Base-by-base conservation (phyloP, 1,140 invertebrate species). In the Aporrectodea caliginosa region DNA sequence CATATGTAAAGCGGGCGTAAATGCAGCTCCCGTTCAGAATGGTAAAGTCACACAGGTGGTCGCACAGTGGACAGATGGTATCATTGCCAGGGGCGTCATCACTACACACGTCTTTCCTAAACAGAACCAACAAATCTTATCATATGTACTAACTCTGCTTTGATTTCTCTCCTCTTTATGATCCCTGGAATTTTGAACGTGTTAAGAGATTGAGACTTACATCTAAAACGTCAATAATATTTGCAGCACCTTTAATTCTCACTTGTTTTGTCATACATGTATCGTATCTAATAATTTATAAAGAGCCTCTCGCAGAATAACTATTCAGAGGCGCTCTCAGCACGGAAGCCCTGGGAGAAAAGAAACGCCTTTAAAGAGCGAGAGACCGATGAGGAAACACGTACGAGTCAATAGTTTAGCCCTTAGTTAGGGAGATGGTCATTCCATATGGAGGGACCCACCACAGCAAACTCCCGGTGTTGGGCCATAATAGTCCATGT, bases 1-100 rank as follows among this genome's bases (percentile, higher is more conserved):
- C 89, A 85, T 98, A 98, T 0, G 96, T 96, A 6, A 98, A 83
- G 83, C 93, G 92, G 1, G 96, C 94, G 87, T 96, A 97, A 2
- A 93, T 90, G 85, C 96, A 98, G 1, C 94, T 95, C 33, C 95
- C 93, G 0, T 91, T 90, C 0, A 98, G 90, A 71, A 89, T 91
- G 88, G 94, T 93, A 86, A 95, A 96, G 71, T 92, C 88, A 85
- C 96, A 98, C 0, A 93, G 73, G 27, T 81, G 76, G 81, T 88
- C 86, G 84, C 88, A 89, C 69, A 85, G 80, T 0, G 88, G 88
- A 81, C 88, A 89, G 86, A 89, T 88, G 1, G 35, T 76, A 0
- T 34, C 22, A 34, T 68, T 79, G 31, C 79, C 80, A 1, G 76
- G 76, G 30, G 34, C 35, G 2, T n/a, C 73, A 16, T 16, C 16